Evolutionary conservation across 2,888 invertebrate genomes (phyloP), one percentile per base, ranked within the genome.

Genomic region (Andrena fulva): DNA sequence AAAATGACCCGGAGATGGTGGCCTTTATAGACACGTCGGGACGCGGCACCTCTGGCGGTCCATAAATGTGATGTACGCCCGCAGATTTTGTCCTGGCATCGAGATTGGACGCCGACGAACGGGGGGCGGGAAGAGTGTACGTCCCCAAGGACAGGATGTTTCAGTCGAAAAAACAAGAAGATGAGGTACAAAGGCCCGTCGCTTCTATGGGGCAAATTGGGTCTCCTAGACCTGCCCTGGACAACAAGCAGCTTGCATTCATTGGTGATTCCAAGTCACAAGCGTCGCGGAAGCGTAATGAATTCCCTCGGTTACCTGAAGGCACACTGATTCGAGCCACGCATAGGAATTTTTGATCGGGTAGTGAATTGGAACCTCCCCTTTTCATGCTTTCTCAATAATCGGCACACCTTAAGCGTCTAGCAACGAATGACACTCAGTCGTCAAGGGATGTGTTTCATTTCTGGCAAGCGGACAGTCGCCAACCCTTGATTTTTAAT

Each of bases 401-500:
- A n/a, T 56, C 56, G 12, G 12, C 27, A 4, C 10, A 27, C 24
- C 56, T 24, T 10, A 12, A 27, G 20, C 24, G 10, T 4, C 3
- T 12, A 10, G 24, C 27, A 10, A 56, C 10, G 27, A 56, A 56
- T 56, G 56, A 27, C 24, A 1, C 66, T 82, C 71, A 79, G 80
- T 81, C 85, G 85, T 86, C 85, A 71, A 35, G 83, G 76, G 85
- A 78, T 83, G 69, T 70, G 68, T 73, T 66, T 71, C 78, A 70
- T 78, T 89, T 88, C 87, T 82, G 70, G 80, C 85, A 79, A 89
- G 76, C 67, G 70, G 75, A 62, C 56, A 89, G 77, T 85, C 87
- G 90, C 85, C 88, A 91, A 92, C 92, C 92, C 92, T 92, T 92
- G 91, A 92, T 91, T 91, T 91, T 89, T 88, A 89, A 89, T 86